Percentiles rank a stretch among this genome's conserved stretches.
Evolutionary conservation across 2,113 vertebrate species (phyloP).

Genomic region (Rhea pennata): DNA sequence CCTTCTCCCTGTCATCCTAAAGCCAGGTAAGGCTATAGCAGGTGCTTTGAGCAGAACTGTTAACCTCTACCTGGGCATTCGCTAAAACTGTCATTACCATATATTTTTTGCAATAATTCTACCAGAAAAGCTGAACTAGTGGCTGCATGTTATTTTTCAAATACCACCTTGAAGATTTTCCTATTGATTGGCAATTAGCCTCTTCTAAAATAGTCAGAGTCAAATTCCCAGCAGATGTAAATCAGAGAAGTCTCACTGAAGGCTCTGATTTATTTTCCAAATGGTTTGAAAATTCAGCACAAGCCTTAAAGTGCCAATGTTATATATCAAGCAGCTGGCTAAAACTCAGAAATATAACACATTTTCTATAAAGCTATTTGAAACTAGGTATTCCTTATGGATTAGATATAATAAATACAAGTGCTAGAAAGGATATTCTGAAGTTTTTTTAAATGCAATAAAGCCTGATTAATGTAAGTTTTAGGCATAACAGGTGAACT

Average conservation of each 20-base stretch:
- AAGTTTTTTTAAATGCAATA: neutral
- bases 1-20: neutral
- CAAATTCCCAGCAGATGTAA: neutral
- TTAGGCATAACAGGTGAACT: neutral
- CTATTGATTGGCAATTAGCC: conserved; percentile 27
- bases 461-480: neutral
- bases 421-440: neutral
- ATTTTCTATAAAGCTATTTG: neutral
- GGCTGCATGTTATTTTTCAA: neutral
- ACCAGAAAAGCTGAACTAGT: neutral
- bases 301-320: neutral
- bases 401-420: neutral
- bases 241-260: neutral
- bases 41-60: neutral
- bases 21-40: neutral
- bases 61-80: neutral
- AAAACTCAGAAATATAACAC: neutral
- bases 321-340: conserved; percentile 5
- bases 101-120: neutral
- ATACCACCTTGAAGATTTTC: neutral
- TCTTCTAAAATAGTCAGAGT: neutral
- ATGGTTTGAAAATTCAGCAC: conserved; percentile 7
- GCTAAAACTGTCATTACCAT: neutral
- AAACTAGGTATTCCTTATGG: neutral
- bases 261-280: conserved; percentile 23